Base-by-base conservation (phyloP, 2,888 invertebrate species). In the Meloe dianella region DNA sequence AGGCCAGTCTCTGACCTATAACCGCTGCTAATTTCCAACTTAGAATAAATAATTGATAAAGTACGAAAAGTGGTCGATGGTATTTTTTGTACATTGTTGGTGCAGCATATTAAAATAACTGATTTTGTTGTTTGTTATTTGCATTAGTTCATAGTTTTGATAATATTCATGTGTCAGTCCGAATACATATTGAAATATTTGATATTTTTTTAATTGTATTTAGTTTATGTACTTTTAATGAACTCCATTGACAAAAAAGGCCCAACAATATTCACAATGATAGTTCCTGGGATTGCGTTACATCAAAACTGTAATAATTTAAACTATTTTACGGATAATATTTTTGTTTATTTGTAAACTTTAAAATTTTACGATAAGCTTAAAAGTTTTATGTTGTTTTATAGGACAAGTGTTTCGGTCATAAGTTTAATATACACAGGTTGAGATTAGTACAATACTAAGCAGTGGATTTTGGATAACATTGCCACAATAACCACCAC, bases 361-460 rank as follows among this genome's bases (percentile, higher is more conserved):
- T n/a, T n/a, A 41, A 41, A 41, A 41, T 5, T 41, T 41, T 17
- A 41, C 41, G n/a, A 41, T 12, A 41, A 35, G 35, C 14, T 12
- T 10, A 4, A 35, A 41, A 41, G 41, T 41, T 41, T 41, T 41
- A 41, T 17, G 41, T 35, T 12, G n/a, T 41, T 41, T 41, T 41
- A 20, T 10, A 9, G 20, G 10, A 47, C 47, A 47, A 20, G 20
- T 20, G 47, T 47, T 20, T 47, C 47, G 47, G 20, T 47, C 47
- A 20, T 20, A 47, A 47, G 10, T 20, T 47, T 47, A 47, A 41
- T 41, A 8, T 41, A 41, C 32, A 32, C 41, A 41, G 41, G 41
- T 41, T 41, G 41, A 41, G 41, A 41, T 41, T 41, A 41, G 41
- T 8, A 41, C 41, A 41, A 41, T 17, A 41, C n/a, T 47, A 20